A percentile compares a stretch with the other conserved stretches of the same genome.
Conservation (phyloP, 1,140 invertebrate genomes). For the Scaptomyza pallida region DNA sequence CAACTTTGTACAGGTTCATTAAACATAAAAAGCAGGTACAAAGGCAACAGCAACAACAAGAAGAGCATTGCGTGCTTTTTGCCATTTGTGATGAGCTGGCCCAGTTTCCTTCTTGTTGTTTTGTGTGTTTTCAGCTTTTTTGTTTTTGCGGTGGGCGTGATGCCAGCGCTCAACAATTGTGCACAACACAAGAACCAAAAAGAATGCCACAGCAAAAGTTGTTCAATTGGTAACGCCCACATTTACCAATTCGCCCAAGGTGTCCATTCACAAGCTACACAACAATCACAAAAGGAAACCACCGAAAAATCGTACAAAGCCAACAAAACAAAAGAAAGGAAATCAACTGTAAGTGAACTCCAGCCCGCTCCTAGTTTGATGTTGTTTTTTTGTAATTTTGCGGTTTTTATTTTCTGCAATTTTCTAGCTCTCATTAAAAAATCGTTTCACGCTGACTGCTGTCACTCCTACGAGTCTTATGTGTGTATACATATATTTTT, state of each 20-base stretch:
- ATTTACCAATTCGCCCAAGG: constrained; percentile 36
- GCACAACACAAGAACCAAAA: constrained; percentile 15
- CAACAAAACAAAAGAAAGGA: not conserved
- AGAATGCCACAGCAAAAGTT: constrained; percentile 16
- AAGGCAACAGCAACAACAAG: constrained; percentile 3
- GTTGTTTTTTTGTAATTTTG: constrained; percentile 1
- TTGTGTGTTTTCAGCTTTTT: no score
- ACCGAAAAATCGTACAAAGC: not conserved
- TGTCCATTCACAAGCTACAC: constrained; percentile 27
- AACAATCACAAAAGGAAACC: constrained; percentile 35
- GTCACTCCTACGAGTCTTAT: constrained; percentile 46
- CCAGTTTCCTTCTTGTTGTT: constrained; percentile 25
- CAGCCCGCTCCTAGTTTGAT: not conserved
- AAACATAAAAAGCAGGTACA: constrained; percentile 29
- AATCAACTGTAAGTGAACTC: not conserved
- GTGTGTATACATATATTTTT: constrained; percentile 27
- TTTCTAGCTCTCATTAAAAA: constrained; percentile 68
- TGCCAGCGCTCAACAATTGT: constrained; percentile 29
- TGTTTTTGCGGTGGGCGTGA: constrained; percentile 31
- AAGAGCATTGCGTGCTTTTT: constrained; percentile 44
- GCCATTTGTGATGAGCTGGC: constrained; percentile 57
- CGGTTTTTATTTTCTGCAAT: constrained; percentile 41
- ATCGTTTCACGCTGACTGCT: constrained; percentile 62
- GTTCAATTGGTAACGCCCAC: constrained; percentile 41
- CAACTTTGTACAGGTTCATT: constrained; percentile 46